These are phyloP conservation scores for Tipula helvola DNA, from an alignment of 2,888 invertebrate genomes.

Conservation along the genomic window DNA sequence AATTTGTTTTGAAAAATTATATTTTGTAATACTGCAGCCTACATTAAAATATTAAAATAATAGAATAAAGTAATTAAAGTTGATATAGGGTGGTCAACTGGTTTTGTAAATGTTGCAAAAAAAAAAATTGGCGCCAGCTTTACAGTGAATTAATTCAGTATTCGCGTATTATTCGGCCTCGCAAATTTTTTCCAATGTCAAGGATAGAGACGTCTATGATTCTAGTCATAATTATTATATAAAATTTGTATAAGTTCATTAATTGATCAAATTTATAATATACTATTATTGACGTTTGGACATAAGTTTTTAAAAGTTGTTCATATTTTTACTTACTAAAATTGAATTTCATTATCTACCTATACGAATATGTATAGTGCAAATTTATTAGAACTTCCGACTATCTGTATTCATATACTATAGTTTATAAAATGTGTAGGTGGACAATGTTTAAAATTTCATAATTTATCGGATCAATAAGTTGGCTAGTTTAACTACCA, in stretches of 20 bases:
- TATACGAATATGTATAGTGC: neutral
- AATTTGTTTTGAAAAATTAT: neutral
- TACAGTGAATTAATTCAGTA: neutral
- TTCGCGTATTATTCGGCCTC: neutral
- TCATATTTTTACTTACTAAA: neutral
- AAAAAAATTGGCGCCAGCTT: neutral
- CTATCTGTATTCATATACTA: neutral
- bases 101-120: neutral
- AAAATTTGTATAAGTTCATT: neutral
- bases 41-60: neutral
- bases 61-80: neutral
- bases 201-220: neutral
- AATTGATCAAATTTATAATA: neutral
- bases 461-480: neutral
- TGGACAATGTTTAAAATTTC: neutral
- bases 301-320: neutral
- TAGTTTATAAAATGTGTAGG: neutral
- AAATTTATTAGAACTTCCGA: neutral
- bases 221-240: neutral
- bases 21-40: neutral
- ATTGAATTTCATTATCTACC: neutral
- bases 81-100: neutral
- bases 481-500: neutral
- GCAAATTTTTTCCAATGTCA: neutral
- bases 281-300: neutral